Conservation (phyloP, 2,113 vertebrate species). For the Phylloscopus trochiloides region DNA sequence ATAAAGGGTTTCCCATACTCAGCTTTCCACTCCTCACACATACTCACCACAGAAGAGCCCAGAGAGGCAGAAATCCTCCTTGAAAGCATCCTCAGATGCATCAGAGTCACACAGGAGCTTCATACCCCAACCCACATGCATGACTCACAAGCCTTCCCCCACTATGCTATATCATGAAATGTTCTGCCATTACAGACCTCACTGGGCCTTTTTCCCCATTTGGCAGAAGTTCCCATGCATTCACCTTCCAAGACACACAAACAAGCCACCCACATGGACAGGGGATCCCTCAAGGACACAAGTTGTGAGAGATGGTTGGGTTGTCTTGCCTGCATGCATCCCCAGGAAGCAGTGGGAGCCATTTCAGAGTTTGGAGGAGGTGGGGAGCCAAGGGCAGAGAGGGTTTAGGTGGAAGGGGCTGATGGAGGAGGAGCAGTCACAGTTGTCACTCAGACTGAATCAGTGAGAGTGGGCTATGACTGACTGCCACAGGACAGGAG, state of each 20-base stretch:
- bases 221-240: background rate
- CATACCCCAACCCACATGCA: background rate
- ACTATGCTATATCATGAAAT: background rate
- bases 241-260: background rate
- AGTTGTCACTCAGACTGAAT: background rate
- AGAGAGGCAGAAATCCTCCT: background rate
- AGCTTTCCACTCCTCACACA: background rate
- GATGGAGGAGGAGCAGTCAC: background rate
- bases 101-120: background rate
- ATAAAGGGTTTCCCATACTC: background rate
- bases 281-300: background rate
- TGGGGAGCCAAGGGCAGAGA: background rate
- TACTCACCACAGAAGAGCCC: background rate
- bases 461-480: background rate
- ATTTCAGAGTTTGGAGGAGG: background rate
- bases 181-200: background rate
- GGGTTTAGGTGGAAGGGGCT: background rate
- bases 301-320: background rate
- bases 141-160: background rate
- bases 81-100: background rate
- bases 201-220: background rate
- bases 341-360: background rate
- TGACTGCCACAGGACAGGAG: background rate
- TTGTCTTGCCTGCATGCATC: rapidly evolving
- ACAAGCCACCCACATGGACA: background rate